Base-by-base conservation (phyloP, 2,797 vertebrate species). In the Cynodonichthys magdalenae region DNA sequence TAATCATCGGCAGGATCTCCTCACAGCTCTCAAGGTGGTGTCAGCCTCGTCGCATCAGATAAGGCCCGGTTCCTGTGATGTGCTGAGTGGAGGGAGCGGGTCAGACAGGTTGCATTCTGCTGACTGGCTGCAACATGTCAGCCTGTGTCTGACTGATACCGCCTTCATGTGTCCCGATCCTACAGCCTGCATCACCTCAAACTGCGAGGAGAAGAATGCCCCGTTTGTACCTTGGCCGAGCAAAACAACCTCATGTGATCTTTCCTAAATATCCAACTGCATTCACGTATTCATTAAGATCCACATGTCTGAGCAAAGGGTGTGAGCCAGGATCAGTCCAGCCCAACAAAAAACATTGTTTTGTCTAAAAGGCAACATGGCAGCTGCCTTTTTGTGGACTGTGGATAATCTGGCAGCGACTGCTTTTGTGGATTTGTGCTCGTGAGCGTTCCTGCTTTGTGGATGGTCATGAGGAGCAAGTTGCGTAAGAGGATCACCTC, bases 401-500 rank as follows among this genome's bases (percentile, higher is more conserved):
- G 62, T 64, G 74, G 83, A 76, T 89, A 84, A 87, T 90, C 79
- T 86, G 74, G 64, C 75, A 66, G 75, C 56, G 24, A 78, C 78
- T 53, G 82, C 69, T 69, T 85, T 86, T 31, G 20, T 88, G 83
- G 81, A 77, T 90, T 86, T 90, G 75, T 52, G 69, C 68, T 78
- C 53, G 57, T 68, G 79, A 77, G 74, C 57, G 42, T 78, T 70
- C 50, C 75, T 24, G 69, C 76, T 87, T 75, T 79, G 82, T 81
- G 65, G 78, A 77, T n/a, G 56, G 68, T 69, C 80, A 81, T 80
- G 81, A 87, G 73, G 76, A 84, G 80, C 69, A 79, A 82, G 76
- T 84, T 90, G 76, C 85, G 61, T 87, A 87, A 91, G 79, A 88
- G 84, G 84, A 91, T 90, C 80, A 85, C 83, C 71, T 62, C 51